Evolutionary conservation across 30 jellyfish, hydroid and myxozoan genomes (phyloP).

Genomic region (Hydractinia symbiolongicarpus): DNA sequence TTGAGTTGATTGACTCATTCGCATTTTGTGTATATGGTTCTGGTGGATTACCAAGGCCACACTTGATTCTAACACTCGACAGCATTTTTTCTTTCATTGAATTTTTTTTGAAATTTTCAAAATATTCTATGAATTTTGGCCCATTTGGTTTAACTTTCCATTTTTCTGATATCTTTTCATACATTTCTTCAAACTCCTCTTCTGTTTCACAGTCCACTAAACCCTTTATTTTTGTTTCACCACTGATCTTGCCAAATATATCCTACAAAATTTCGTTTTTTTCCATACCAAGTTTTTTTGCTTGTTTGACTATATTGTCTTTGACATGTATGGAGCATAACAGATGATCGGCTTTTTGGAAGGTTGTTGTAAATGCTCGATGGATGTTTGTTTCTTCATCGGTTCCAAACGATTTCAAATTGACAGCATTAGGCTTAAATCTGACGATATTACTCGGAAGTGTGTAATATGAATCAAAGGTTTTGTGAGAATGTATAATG

Average conservation of each 20-base stretch:
- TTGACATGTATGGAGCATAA: slow-evolving; percentile 39
- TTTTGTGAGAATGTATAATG: too few species aligned
- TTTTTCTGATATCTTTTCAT: slow-evolving; percentile 7
- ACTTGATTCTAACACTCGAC: slow-evolving; percentile 1
- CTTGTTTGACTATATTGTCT: slow-evolving; percentile 35
- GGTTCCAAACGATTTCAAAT: slow-evolving; percentile 33
- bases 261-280: neutral
- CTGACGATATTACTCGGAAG: too few species aligned
- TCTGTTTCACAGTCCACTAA: slow-evolving; percentile 19
- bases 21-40: neutral
- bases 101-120: neutral
- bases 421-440: too few species aligned
- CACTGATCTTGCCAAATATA: slow-evolving; percentile 22
- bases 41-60: slow-evolving; percentile 41
- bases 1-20: neutral
- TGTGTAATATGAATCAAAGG: too few species aligned
- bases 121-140: neutral
- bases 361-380: slow-evolving; percentile 13
- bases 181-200: slow-evolving; percentile 29
- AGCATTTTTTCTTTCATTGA: slow-evolving; percentile 31
- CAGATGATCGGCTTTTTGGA: slow-evolving; percentile 28
- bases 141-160: neutral
- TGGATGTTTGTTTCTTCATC: slow-evolving; percentile 27
- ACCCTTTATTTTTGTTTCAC: slow-evolving; percentile 26
- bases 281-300: slow-evolving; percentile 14